Percentiles rank a stretch among this genome's conserved stretches.
phyloP scores from a whole-genome alignment of 2,113 vertebrate genomes.

The Hipposideros armiger region DNA sequence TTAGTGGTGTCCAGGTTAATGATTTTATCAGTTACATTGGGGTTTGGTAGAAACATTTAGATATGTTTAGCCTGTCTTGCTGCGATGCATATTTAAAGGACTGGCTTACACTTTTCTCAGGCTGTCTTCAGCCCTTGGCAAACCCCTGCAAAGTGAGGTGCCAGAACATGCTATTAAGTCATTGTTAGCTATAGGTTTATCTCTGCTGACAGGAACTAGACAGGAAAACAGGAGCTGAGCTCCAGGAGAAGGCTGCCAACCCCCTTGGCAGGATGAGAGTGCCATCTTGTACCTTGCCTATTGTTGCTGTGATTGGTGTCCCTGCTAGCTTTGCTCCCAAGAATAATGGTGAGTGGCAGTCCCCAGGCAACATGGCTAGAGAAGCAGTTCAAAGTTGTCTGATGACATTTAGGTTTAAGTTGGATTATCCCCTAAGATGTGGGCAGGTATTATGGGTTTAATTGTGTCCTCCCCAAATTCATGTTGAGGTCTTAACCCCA shows the following conservation, averaged over 20 bases:
- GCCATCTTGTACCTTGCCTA: background rate
- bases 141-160: background rate
- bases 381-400: background rate
- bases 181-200: background rate
- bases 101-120: background rate
- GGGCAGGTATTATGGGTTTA: background rate
- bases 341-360: background rate
- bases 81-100: background rate
- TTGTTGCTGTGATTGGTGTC: background rate
- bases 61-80: background rate
- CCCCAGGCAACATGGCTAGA: background rate
- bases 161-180: background rate
- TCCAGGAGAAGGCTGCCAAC: background rate
- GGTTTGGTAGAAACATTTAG: background rate
- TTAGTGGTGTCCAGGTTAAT: background rate
- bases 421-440: background rate
- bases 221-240: background rate
- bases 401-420: background rate
- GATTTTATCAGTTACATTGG: background rate
- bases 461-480: background rate
- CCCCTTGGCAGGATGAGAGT: background rate
- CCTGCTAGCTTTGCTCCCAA: background rate
- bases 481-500: background rate
- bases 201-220: background rate
- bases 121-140: background rate